Evolutionary conservation across 2,797 vertebrate species (phyloP).

Genomic region (Dryobates pubescens): DNA sequence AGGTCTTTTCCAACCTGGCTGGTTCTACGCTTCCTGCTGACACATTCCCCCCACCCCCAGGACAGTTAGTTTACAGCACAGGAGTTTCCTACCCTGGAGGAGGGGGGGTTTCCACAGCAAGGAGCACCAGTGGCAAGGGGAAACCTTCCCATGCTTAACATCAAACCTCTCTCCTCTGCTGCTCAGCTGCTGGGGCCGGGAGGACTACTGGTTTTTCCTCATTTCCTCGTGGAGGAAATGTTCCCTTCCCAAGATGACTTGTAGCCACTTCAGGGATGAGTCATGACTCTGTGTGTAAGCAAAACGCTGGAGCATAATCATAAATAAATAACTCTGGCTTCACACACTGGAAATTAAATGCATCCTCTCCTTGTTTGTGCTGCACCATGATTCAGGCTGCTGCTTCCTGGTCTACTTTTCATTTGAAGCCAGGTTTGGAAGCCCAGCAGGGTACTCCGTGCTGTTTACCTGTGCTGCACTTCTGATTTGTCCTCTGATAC

Average conservation of each 20-base stretch:
- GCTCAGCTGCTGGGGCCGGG: background rate
- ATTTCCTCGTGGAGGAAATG: slow-evolving; percentile 54
- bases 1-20: no score
- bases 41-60: background rate
- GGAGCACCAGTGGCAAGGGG: background rate
- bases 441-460: background rate
- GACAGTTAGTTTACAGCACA: background rate
- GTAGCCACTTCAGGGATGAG: slow-evolving; percentile 59
- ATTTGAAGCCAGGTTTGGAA: background rate
- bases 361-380: slow-evolving; percentile 24
- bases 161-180: background rate
- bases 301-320: slow-evolving; percentile 56
- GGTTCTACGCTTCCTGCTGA: background rate
- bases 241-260: slow-evolving; percentile 3
- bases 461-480: background rate
- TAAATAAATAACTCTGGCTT: slow-evolving; percentile 64
- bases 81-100: background rate
- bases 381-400: slow-evolving; percentile 22
- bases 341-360: slow-evolving; percentile 62
- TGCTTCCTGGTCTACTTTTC: slow-evolving; percentile 8
- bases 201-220: background rate
- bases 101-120: background rate
- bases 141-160: background rate
- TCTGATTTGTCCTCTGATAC: background rate
- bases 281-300: slow-evolving; percentile 54